phyloP scores from a whole-genome alignment of 2,113 vertebrate species.

The Trematomus loennbergii region DNA sequence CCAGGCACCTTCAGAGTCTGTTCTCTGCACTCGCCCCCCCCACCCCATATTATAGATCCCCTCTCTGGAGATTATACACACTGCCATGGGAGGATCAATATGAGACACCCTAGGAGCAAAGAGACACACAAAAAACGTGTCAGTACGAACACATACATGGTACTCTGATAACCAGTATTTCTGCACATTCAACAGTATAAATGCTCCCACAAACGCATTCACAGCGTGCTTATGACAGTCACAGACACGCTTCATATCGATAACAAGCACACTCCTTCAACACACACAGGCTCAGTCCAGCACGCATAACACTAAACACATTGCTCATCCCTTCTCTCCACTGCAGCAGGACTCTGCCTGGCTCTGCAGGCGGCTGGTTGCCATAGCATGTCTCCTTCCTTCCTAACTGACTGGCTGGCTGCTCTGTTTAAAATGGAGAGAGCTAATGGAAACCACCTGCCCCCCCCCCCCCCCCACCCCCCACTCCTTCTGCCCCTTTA shows the following conservation, averaged over 20 bases:
- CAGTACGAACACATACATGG: slow-evolving; percentile 24
- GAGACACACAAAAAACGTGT: slow-evolving; percentile 46
- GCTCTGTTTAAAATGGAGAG: slow-evolving; percentile 72
- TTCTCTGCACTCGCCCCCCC: slow-evolving; percentile 54
- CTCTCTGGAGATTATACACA: slow-evolving; percentile 79
- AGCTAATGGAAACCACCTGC: slow-evolving; percentile 62
- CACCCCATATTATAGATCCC: slow-evolving; percentile 69
- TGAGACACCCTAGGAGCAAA: slow-evolving; percentile 53
- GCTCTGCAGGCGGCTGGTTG: slow-evolving; percentile 49
- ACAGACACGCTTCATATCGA: slow-evolving; percentile 18
- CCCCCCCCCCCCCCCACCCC: neutral
- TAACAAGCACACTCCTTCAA: slow-evolving; percentile 30
- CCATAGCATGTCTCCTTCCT: slow-evolving; percentile 54
- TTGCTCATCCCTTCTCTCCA: slow-evolving; percentile 23
- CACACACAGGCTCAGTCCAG: slow-evolving; percentile 14
- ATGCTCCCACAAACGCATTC: slow-evolving; percentile 22
- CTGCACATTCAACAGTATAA: slow-evolving; percentile 23
- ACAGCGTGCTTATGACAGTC: slow-evolving; percentile 28
- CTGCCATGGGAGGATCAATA: slow-evolving; percentile 77
- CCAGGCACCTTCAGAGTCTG: slow-evolving; percentile 60
- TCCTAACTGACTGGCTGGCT: slow-evolving; percentile 50
- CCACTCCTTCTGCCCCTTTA: neutral
- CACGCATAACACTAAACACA: slow-evolving; percentile 2
- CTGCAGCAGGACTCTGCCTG: slow-evolving; percentile 40
- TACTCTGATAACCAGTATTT: slow-evolving; percentile 23